Base-by-base conservation (phyloP, 2,113 vertebrate species). In the Camelus bactrianus region DNA sequence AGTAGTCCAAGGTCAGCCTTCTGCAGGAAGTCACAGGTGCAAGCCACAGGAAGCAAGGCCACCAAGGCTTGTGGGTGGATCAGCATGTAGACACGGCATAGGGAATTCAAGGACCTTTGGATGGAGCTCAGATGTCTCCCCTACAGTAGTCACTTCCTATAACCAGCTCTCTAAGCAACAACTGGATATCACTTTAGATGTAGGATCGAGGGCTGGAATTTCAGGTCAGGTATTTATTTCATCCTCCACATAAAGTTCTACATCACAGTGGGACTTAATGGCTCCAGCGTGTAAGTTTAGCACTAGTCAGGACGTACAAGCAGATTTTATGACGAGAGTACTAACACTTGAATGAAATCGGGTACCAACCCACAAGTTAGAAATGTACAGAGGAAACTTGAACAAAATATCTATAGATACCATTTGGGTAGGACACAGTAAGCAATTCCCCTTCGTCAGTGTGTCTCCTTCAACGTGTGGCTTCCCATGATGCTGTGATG, bases 51-150 rank as follows among this genome's bases (percentile, higher is more conserved):
- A 35, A 32, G 14, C 12, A 81, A 70, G 1, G 16, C 30, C 46
- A 28, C 1, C 12, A 0, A 54, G 65, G 62, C 54, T 50, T 56
- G 26, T 32, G 22, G 19, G 15, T 20, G 11, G 24, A 42, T 42
- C 38, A 42, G 10, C 56, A n/a, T 19, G 56, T 4, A 42, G 30
- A n/a, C 35, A 22, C 0, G 8, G 28, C 14, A 4, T 1, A 19
- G 16, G 19, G 20, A 79, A 56, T 24, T 56, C 8, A 70, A 77
- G 26, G 26, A 56, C 24, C 16, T 96, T 12, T 48, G 69, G 12
- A 15, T 89, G 65, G 28, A 58, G n/a, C 6, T 32, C 48, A 8
- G 2, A 38, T 24, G 17, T 38, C 35, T 82, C 4, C 19, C 48
- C 16, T 54, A 14, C 0, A 65, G n/a, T 26, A 90, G 56, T 38